Base-by-base conservation (phyloP, 2,888 invertebrate genomes). In the Harpagoxenus sublaevis region DNA sequence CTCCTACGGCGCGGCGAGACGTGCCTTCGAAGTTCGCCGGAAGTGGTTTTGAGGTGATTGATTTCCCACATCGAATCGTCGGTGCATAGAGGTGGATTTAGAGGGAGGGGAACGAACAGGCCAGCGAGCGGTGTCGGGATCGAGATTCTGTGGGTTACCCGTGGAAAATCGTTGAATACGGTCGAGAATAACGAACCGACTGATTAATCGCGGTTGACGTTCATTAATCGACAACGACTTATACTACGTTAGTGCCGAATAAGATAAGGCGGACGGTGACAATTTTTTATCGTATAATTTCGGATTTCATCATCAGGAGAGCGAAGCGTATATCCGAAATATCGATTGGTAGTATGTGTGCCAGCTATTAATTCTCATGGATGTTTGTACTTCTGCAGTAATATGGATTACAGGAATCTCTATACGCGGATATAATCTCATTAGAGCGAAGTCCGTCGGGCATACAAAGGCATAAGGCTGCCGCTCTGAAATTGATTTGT, bases 1-100 rank as follows among this genome's bases (percentile, higher is more conserved):
- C 85, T 84, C 68, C 79, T 68, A 87, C 84, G 66, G 78, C 73
- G 77, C 70, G 74, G 55, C 45, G 81, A 83, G 89, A 90, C 89
- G 89, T 84, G 89, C 88, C 84, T 84, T 60, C 87, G 39, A 89
- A 91, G 89, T 92, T 92, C 85, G 88, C 81, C 71, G 89, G 88
- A 89, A 92, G 89, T 90, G 90, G 92, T 92, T 92, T 90, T 87
- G 87, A 87, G 87, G 88, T 92, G 92, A 92, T 92, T 91, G 92
- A 92, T 92, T 92, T 90, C 89, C 89, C 88, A 84, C 90, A 91
- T 89, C 88, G 91, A 90, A 85, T 88, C 84, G 90, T 86, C 87
- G 86, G 65, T 79, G 60, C 45, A 65, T 48, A 70, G 57, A n/a
- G 57, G 28, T 28, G 39, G 28, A 57, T 42, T 66, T 70, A 45